Evolutionary conservation across 2,797 vertebrate species (phyloP).

Genomic region (Antennarius maculatus): DNA sequence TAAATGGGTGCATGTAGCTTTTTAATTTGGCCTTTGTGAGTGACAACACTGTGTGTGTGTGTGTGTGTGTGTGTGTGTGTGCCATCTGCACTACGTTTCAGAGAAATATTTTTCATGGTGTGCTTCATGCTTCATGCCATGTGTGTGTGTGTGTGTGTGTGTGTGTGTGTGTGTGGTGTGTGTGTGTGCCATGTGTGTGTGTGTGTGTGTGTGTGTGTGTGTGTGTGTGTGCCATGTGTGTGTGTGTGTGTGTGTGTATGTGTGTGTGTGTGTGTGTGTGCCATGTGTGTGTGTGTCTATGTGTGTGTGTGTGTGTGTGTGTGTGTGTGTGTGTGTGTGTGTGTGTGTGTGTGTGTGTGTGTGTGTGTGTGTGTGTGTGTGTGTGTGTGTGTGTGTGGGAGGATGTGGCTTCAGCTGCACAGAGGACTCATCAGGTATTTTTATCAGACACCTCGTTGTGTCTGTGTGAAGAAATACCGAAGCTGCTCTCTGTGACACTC

Average conservation of each 20-base stretch:
- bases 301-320: too few relatives aligned
- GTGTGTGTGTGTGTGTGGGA: conserved; percentile 32
- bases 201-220: too few relatives aligned
- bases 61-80: background rate
- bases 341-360: too few relatives aligned
- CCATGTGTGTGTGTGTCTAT: too few relatives aligned
- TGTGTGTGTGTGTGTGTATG: too few relatives aligned
- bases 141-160: too few relatives aligned
- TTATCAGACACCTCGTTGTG: background rate
- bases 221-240: too few relatives aligned
- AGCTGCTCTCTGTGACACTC: background rate
- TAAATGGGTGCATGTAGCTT: background rate
- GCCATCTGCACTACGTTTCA: conserved; percentile 10
- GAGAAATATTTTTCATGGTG: conserved; percentile 10
- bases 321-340: too few relatives aligned
- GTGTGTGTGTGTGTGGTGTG: too few relatives aligned
- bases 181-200: too few relatives aligned
- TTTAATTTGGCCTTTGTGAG: background rate
- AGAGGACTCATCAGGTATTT: background rate
- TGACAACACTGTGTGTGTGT: background rate
- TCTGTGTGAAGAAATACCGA: background rate
- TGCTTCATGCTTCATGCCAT: background rate
- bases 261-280: too few relatives aligned
- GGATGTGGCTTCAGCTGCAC: conserved; percentile 52
- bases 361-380: too few relatives aligned